These are phyloP conservation scores for Hesperia comma DNA, from an alignment of 2,888 invertebrate species.

Conservation along the genomic window DNA sequence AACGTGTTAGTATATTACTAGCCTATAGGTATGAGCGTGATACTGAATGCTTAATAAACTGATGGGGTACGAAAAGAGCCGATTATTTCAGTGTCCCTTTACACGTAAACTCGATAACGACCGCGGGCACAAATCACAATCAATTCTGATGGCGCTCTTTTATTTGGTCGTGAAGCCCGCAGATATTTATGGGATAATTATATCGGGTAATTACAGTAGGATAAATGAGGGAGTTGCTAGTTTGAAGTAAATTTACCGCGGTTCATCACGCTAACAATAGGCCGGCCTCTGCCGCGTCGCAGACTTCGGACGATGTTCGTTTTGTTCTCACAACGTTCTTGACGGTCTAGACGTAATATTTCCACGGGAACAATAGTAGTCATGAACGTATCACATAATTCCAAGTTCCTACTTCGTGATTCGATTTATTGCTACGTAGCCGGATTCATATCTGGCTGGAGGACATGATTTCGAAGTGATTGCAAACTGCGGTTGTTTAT, in stretches of 20 bases:
- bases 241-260: constrained; percentile 63
- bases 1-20: constrained; percentile 40
- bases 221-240: constrained; percentile 64
- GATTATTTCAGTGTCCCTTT: constrained; percentile 32
- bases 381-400: constrained; percentile 59
- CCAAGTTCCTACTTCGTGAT: constrained; percentile 38
- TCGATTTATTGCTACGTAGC: constrained; percentile 26
- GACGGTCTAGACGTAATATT: constrained; percentile 79
- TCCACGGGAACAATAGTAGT: constrained; percentile 64
- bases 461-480: constrained; percentile 36
- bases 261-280: constrained; percentile 79
- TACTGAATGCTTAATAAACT: constrained; percentile 35
- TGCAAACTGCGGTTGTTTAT: constrained; percentile 30
- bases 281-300: constrained; percentile 59
- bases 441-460: constrained; percentile 28
- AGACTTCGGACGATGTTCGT: constrained; percentile 55
- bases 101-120: constrained; percentile 33
- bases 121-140: constrained; percentile 25
- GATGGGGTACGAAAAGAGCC: constrained; percentile 21
- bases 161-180: constrained; percentile 23
- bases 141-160: constrained; percentile 27
- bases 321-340: constrained; percentile 75
- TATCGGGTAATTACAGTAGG: constrained; percentile 67
- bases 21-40: constrained; percentile 33
- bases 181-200: constrained; percentile 69